Evolutionary conservation across 1,140 invertebrate genomes (phyloP), one percentile per base, ranked within the genome.

Genomic region (Amyelois transitella): DNA sequence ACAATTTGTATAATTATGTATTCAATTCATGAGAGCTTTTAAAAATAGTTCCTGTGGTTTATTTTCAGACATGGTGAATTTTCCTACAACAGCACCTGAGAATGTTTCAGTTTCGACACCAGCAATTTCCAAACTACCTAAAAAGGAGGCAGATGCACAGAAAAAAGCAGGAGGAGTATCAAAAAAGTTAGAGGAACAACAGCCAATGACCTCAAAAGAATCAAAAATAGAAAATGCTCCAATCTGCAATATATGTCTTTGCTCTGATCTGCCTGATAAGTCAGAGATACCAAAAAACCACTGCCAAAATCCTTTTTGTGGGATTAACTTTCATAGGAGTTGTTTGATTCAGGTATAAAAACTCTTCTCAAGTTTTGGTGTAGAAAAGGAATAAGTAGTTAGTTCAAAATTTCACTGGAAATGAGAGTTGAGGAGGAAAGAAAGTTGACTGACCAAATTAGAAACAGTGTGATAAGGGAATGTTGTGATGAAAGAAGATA

Each of bases 221-320:
- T n/a, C n/a, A n/a, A n/a, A n/a, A 18, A 43, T 19, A 19, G 19
- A 51, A 18, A 21, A 57, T 57, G 48, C 60, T 49, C 51, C 52
- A 55, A 44, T 43, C 28, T 84, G 81, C 66, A 64, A 66, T 20
- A 84, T 84, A 45, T 84, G 81, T 55, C 69, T 77, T 19, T 79
- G 74, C 65, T 32, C 47, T 43, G 64, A 76, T 22, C 53, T 81
- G 24, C 73, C 70, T 28, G 72, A 71, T 32, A 32, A 44, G 10
- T 58, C 60, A 6, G 66, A 67, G 22, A 19, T 81, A 14, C 78
- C 81, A 43, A 71, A 72, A 25, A 77, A 78, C 22, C 44, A 81
- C 8, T 84, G 81, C 32, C 66, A 70, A 44, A 84, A 81, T 67
- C 8, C 50, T 10, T 55, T 55, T 1, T 84, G 81, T 74, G 77